A percentile compares a stretch with the other conserved stretches of the same genome.
These are phyloP conservation scores for Noctua comes DNA, from an alignment of 2,888 invertebrate species.

Conservation along the genomic window DNA sequence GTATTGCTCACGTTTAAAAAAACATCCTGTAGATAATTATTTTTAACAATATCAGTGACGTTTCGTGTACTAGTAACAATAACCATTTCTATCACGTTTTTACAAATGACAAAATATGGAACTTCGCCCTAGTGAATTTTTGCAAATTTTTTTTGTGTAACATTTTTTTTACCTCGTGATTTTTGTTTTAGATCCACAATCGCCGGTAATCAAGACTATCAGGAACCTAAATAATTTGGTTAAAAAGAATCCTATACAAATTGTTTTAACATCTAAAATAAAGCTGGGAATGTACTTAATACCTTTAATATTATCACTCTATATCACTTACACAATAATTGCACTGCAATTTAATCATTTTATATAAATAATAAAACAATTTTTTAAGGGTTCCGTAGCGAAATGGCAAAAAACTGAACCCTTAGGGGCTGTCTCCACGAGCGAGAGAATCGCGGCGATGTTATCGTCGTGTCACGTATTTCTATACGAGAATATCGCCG, in stretches of 20 bases:
- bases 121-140: too few relatives aligned
- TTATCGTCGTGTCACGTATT: too few relatives aligned
- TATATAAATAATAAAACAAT: constrained; percentile 14
- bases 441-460: too few relatives aligned
- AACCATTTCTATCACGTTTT: too few relatives aligned
- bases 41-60: too few relatives aligned
- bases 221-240: constrained; percentile 38
- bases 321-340: constrained; percentile 38
- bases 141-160: too few relatives aligned
- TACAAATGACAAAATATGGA: too few relatives aligned
- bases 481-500: too few relatives aligned
- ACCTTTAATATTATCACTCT: constrained; percentile 46
- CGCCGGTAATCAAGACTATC: constrained; percentile 8
- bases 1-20: too few relatives aligned
- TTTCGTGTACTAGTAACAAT: too few relatives aligned
- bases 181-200: constrained; percentile 44
- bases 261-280: constrained; percentile 30
- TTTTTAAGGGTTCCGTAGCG: not conserved
- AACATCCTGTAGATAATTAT: too few relatives aligned
- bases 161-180: not conserved
- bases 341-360: constrained; percentile 42
- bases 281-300: constrained; percentile 47
- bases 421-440: too few relatives aligned
- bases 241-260: constrained; percentile 34
- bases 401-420: not conserved